phyloP scores from a whole-genome alignment of 2,113 vertebrate species.

The Pardalotus punctatus region DNA sequence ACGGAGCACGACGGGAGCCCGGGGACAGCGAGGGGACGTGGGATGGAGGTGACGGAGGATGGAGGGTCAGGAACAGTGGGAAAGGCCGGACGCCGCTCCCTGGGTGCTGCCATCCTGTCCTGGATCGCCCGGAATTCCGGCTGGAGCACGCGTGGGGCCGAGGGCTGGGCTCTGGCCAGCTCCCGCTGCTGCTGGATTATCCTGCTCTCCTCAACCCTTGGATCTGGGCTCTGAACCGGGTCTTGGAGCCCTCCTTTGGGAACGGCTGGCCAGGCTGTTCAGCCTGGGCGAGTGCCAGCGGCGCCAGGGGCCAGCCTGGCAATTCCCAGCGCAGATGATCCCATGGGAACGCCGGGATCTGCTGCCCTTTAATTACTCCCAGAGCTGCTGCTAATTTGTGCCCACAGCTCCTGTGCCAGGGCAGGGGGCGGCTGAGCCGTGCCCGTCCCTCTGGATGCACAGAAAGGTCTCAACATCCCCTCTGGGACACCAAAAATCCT shows the following conservation, averaged over 20 bases:
- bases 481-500: background rate
- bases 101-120: accelerated
- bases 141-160: accelerated
- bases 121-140: background rate
- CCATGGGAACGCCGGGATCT: accelerated
- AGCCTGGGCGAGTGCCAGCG: background rate
- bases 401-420: background rate
- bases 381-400: background rate
- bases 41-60: background rate
- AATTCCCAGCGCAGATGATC: background rate
- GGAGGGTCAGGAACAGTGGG: background rate
- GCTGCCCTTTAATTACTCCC: background rate
- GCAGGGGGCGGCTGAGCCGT: accelerated
- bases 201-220: background rate
- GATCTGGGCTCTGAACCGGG: accelerated
- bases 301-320: background rate
- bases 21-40: background rate
- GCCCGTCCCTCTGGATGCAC: accelerated
- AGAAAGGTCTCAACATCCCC: background rate
- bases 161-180: background rate
- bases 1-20: background rate
- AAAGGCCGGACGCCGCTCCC: background rate
- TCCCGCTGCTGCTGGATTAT: background rate
- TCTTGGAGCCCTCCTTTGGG: background rate
- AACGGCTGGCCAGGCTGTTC: background rate